These are phyloP conservation scores for Dromaius novaehollandiae DNA, from an alignment of 2,113 vertebrate genomes.

Conservation along the genomic window DNA sequence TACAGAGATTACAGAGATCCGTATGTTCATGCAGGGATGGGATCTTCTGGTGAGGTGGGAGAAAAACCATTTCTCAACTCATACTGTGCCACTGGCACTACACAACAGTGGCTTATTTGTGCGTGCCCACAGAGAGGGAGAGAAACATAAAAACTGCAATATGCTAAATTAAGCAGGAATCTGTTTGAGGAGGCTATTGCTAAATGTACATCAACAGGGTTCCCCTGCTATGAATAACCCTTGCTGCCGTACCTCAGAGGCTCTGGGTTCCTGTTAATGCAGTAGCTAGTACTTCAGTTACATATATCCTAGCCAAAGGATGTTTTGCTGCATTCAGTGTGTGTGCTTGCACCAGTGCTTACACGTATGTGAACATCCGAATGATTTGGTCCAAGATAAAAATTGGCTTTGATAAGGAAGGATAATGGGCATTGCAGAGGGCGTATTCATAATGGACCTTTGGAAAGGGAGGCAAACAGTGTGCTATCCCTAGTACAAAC, in stretches of 20 bases:
- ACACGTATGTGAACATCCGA: background rate
- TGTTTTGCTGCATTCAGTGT: background rate
- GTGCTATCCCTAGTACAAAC: background rate
- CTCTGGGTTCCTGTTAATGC: background rate
- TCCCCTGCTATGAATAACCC: background rate
- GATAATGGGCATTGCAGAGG: background rate
- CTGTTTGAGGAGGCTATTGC: background rate
- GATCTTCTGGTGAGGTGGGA: background rate
- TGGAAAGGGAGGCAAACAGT: background rate
- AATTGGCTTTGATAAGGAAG: background rate
- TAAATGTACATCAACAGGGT: background rate
- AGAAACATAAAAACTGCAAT: background rate
- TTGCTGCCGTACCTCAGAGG: background rate
- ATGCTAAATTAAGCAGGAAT: background rate
- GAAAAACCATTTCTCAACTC: background rate
- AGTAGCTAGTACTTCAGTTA: background rate
- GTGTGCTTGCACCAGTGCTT: background rate
- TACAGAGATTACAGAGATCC: background rate
- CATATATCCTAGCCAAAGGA: background rate
- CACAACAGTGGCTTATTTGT: background rate
- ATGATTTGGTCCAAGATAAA: background rate
- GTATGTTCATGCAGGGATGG: too few species aligned
- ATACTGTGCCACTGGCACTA: background rate
- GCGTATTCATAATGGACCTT: background rate
- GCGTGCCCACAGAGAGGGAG: background rate